Evolutionary conservation across 2,113 vertebrate genomes (phyloP).

Genomic region (Mionectes macconnelli): DNA sequence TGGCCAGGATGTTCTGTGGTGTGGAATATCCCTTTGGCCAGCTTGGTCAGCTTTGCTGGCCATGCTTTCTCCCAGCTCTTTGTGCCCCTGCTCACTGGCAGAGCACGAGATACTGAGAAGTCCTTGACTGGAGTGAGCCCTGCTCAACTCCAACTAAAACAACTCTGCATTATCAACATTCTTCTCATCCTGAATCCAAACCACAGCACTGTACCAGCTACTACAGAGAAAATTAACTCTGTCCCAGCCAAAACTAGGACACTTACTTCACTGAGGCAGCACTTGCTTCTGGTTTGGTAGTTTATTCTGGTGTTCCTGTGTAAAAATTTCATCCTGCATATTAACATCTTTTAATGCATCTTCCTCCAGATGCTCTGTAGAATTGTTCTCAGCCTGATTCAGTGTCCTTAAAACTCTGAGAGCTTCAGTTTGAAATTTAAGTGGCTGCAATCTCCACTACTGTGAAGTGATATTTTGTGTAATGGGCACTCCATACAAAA

Average conservation of each 20-base stretch:
- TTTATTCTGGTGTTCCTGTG: neutral
- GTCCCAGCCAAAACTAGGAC: neutral
- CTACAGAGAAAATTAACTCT: neutral
- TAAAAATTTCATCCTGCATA: neutral
- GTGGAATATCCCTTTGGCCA: neutral
- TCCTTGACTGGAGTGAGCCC: neutral
- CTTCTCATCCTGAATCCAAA: neutral
- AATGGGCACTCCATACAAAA: neutral
- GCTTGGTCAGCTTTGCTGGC: neutral
- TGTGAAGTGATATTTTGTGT: neutral
- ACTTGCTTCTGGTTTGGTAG: neutral
- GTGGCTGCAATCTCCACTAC: neutral
- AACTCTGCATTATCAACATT: neutral
- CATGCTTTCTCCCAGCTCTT: neutral
- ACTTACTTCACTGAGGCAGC: neutral
- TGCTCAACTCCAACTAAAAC: neutral
- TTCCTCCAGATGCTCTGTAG: neutral
- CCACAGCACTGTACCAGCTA: neutral
- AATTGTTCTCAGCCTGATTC: neutral
- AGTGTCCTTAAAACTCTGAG: neutral
- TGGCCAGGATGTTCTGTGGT: neutral
- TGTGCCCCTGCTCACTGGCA: neutral
- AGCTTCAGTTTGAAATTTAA: neutral
- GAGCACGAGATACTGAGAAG: neutral
- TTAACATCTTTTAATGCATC: neutral